phyloP scores from a whole-genome alignment of 1,140 invertebrate genomes.

The Triops cancriformis region DNA sequence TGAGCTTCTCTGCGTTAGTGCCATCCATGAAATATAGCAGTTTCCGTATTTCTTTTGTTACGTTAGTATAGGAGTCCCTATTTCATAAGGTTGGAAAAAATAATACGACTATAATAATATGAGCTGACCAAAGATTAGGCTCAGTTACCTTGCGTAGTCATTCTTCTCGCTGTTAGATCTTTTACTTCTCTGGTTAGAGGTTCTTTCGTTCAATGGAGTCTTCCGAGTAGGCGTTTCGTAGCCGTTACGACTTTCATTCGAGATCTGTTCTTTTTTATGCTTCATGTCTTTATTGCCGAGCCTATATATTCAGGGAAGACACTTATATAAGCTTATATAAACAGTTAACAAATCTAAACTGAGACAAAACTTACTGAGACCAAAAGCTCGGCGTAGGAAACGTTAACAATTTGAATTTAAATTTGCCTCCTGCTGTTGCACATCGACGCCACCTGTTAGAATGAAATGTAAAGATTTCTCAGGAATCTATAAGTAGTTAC shows the following conservation, averaged over 20 bases:
- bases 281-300: neutral
- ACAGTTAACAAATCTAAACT: no score
- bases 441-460: no score
- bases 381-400: no score
- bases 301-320: no score
- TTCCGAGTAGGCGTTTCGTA: neutral
- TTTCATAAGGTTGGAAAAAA: neutral
- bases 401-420: no score
- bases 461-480: no score
- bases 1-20: neutral
- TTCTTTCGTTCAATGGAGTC: neutral
- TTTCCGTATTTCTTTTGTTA: neutral
- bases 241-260: neutral
- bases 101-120: neutral
- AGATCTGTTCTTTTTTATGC: neutral
- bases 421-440: no score
- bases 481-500: no score
- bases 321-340: no score
- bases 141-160: neutral
- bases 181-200: neutral
- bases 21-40: neutral
- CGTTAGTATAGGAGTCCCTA: neutral
- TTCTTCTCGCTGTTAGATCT: neutral
- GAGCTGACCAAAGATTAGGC: neutral
- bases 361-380: no score